Evolutionary conservation across 2,113 vertebrate genomes (phyloP).

Genomic region (Pitta sordida): DNA sequence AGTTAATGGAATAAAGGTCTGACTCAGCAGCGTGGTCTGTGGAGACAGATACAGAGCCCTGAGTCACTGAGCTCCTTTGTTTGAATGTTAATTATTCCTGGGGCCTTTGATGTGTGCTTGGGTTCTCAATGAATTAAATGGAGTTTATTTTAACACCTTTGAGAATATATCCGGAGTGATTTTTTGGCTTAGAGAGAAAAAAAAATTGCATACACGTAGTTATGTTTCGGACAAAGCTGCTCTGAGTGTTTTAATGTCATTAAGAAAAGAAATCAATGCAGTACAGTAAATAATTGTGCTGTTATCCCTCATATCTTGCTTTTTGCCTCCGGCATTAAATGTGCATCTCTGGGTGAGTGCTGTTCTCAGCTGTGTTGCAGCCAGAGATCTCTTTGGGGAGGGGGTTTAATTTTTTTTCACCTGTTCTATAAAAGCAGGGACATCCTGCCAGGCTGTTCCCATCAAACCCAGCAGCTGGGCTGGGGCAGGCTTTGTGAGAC

Average conservation of each 20-base stretch:
- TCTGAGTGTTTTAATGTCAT: background rate
- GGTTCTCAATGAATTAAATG: background rate
- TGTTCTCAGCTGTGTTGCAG: background rate
- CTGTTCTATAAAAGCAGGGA: background rate
- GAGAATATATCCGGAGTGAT: background rate
- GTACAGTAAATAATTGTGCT: background rate
- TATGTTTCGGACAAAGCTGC: background rate
- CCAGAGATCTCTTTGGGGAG: background rate
- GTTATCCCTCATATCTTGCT: background rate
- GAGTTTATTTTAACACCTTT: background rate
- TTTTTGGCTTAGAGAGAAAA: background rate
- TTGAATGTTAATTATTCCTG: background rate
- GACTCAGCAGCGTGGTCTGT: background rate
- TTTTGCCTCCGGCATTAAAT: background rate
- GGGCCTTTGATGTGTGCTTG: background rate
- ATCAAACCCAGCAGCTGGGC: background rate
- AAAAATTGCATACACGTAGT: background rate
- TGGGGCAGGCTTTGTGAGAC: background rate
- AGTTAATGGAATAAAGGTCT: background rate
- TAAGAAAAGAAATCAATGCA: background rate
- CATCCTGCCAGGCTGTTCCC: background rate
- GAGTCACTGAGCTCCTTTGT: background rate
- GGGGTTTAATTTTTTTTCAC: background rate
- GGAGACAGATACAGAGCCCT: background rate
- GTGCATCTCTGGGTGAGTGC: background rate